Evolutionary conservation across 2,888 invertebrate species (phyloP).

Genomic region (Cephus rjabovi): DNA sequence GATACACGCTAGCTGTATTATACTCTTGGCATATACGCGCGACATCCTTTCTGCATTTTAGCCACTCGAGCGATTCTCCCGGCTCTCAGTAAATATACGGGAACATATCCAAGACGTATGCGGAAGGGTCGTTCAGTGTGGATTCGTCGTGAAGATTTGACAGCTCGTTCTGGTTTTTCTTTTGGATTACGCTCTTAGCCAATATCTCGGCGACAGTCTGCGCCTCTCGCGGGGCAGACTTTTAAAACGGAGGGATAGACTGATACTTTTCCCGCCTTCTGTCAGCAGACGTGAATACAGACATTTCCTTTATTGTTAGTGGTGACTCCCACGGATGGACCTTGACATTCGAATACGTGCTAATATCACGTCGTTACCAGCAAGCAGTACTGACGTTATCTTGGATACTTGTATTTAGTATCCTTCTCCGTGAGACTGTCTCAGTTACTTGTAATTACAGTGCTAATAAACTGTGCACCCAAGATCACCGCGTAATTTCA

Average conservation of each 20-base stretch:
- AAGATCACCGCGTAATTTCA: neutral
- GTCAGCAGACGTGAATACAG: neutral
- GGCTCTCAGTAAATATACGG: neutral
- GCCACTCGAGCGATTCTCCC: neutral
- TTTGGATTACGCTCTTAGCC: neutral
- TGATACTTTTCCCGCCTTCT: constrained; percentile 6
- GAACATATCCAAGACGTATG: neutral
- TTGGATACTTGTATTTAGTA: neutral
- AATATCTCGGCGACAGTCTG: neutral
- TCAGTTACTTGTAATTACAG: neutral
- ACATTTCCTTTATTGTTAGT: neutral
- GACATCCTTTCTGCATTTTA: neutral
- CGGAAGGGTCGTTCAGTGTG: neutral
- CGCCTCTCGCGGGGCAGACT: neutral
- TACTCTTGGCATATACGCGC: neutral
- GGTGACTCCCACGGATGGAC: neutral
- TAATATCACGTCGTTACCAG: neutral
- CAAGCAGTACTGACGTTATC: neutral
- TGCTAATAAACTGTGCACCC: neutral
- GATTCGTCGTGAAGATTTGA: neutral
- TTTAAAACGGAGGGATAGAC: neutral
- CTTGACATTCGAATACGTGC: neutral
- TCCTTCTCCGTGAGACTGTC: neutral
- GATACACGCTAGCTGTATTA: neutral
- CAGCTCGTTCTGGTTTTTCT: neutral